A percentile compares a stretch with the other conserved stretches of the same genome.
Evolutionary conservation across 1,140 invertebrate genomes (phyloP).

Genomic region (Manduca sexta): DNA sequence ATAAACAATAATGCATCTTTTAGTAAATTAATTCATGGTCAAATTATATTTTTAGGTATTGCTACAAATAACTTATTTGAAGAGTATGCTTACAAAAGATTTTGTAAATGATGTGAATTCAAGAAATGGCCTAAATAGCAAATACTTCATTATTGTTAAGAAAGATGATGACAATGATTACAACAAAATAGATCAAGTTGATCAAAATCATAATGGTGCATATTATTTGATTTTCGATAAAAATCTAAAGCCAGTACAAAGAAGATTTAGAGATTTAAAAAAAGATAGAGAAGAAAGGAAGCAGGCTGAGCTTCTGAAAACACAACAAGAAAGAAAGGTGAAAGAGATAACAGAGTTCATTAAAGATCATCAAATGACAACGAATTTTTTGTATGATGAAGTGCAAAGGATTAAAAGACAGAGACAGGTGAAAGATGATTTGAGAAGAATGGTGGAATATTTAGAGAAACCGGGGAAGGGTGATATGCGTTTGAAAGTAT

Average conservation of each 20-base stretch:
- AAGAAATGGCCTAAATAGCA: too few relatives aligned
- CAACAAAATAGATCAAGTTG: too few relatives aligned
- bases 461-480: constrained; percentile 21
- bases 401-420: constrained; percentile 22
- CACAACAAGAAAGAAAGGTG: constrained; percentile 21
- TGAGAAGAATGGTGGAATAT: constrained; percentile 29
- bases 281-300: not conserved
- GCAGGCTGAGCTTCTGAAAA: not conserved
- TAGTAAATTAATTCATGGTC: too few relatives aligned
- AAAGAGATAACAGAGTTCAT: constrained; percentile 25
- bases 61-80: too few relatives aligned
- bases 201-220: too few relatives aligned
- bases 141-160: too few relatives aligned
- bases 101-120: too few relatives aligned
- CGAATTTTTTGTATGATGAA: constrained; percentile 31
- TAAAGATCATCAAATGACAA: constrained; percentile 17
- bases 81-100: too few relatives aligned
- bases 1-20: too few relatives aligned
- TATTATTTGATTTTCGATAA: too few relatives aligned
- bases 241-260: not conserved
- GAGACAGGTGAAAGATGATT: constrained; percentile 16
- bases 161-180: too few relatives aligned
- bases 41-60: too few relatives aligned
- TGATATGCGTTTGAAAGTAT: constrained; percentile 12
- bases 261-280: constrained; percentile 1